A percentile compares a stretch with the other conserved stretches of the same genome.
Evolutionary conservation across 2,113 vertebrate genomes (phyloP).

Genomic region (Boleophthalmus pectinirostris): DNA sequence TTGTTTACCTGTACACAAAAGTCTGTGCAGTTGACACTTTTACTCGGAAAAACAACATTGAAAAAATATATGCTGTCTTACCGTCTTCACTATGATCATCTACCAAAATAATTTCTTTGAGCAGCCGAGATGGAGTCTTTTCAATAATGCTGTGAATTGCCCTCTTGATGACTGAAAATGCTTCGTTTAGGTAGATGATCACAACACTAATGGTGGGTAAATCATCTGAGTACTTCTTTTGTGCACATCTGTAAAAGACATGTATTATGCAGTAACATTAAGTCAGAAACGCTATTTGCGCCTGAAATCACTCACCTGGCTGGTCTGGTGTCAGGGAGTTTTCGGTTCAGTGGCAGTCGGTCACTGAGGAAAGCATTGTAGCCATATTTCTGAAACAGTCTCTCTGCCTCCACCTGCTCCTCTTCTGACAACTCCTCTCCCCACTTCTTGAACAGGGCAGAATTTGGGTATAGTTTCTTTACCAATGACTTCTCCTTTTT

Average conservation of each 20-base stretch:
- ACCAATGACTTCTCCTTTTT: constrained; percentile 36
- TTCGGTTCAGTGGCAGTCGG: constrained; percentile 69
- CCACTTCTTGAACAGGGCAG: constrained; percentile 65
- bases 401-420: constrained; percentile 70
- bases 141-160: constrained; percentile 78
- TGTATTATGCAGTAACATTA: no score
- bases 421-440: constrained; percentile 63
- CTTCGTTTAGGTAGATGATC: constrained; percentile 82
- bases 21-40: not conserved
- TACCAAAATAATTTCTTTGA: constrained; percentile 83
- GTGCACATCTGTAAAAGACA: constrained; percentile 65
- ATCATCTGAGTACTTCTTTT: constrained; percentile 68
- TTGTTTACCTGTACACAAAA: no score
- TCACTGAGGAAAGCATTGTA: constrained; percentile 78
- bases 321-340: constrained; percentile 70
- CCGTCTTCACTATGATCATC: constrained; percentile 81
- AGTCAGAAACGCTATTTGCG: not conserved
- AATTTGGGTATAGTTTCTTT: constrained; percentile 71
- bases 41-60: not conserved
- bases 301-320: constrained; percentile 42
- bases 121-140: constrained; percentile 70
- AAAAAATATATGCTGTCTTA: constrained; percentile 32
- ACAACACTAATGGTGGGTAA: constrained; percentile 79
- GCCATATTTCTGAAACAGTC: constrained; percentile 61
- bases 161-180: constrained; percentile 77